Evolutionary conservation across 2,888 invertebrate genomes (phyloP).

Genomic region (Acronicta aceris): DNA sequence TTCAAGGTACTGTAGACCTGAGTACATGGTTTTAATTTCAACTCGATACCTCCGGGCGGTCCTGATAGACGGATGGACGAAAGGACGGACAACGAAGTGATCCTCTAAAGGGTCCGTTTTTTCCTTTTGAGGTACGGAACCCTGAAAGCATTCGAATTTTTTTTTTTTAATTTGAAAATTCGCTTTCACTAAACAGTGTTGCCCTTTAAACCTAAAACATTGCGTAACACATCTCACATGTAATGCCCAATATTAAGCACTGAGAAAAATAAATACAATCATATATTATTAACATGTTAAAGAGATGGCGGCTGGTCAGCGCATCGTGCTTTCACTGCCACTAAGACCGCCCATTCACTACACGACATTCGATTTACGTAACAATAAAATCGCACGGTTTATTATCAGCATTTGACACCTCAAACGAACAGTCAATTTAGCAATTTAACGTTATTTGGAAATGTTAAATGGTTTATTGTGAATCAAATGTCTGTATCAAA

Average conservation of each 20-base stretch:
- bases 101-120: no score
- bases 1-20: no score
- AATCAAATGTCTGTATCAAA: conserved; percentile 8
- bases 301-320: conserved; percentile 19
- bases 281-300: conserved; percentile 8
- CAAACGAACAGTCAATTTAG: conserved; percentile 33
- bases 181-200: neutral
- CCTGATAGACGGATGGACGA: no score
- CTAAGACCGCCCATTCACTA: conserved; percentile 38
- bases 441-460: conserved; percentile 29
- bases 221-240: no score
- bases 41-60: no score
- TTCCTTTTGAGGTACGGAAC: no score
- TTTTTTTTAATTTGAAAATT: no score
- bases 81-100: no score
- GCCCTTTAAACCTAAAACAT: neutral
- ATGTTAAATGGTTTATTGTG: conserved; percentile 16
- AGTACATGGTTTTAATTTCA: no score
- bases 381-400: conserved; percentile 26
- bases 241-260: neutral
- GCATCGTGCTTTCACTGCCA: conserved; percentile 45
- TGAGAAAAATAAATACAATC: conserved; percentile 2
- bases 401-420: conserved; percentile 35
- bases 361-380: conserved; percentile 35
- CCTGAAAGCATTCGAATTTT: no score